Evolutionary conservation across 2,113 vertebrate species (phyloP), one percentile per base, ranked within the genome.

Genomic region (Brachypodius melanocephalos): DNA sequence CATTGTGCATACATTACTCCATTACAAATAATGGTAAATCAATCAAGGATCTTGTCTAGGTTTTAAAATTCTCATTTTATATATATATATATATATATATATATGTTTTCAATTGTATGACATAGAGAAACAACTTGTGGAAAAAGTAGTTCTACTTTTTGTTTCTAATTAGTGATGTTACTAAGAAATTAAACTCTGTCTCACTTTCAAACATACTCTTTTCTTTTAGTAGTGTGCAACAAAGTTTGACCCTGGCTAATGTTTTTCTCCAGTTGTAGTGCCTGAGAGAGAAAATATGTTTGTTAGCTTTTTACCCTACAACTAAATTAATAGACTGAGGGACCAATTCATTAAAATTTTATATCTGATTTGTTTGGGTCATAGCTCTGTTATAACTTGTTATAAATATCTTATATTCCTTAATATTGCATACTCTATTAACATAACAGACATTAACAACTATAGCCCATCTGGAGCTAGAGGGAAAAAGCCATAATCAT

Each of bases 331-430:
- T 90, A 88, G 49, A 90, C 80, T 93, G 55, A 72, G 84, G 61
- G 75, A 84, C 62, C 68, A 87, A 89, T 92, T 97, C 65, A 94
- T 97, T 96, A 91, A 96, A 96, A 93, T 97, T 93, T 87, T 77
- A 91, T 71, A 79, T 88, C 75, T 73, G 93, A 95, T 90, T 97
- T 97, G 68, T 95, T 96, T 94, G 87, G 77, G 75, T 94, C 84
- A 90, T 85, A 85, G 76, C 51, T 96, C 85, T 89, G 72, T 85
- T 96, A 82, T 80, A 97, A 95, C 84, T 94, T 82, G 73, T 95
- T 80, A 83, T 95, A 96, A 95, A 97, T 97, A 95, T 96, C 93
- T 96, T 92, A 95, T 92, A 95, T 97, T 93, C 86, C 95, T 96
- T 96, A 97, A 96, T 94, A 95, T 93, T 96, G 90, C 82, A 93